phyloP scores from a whole-genome alignment of 2,888 invertebrate species.

The Volucella bombylans region DNA sequence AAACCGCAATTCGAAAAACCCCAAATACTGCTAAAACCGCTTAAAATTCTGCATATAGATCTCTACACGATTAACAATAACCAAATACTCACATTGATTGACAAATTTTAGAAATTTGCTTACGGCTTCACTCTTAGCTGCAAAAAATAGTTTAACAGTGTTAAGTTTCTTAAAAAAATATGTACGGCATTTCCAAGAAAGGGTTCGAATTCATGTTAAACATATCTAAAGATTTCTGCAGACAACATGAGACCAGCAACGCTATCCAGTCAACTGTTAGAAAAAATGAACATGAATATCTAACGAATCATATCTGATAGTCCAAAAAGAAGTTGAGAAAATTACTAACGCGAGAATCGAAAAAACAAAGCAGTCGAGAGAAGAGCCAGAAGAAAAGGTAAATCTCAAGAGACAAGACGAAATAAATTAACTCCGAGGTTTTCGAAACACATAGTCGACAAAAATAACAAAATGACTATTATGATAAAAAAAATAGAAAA shows the following conservation, averaged over 20 bases:
- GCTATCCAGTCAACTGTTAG: constrained; percentile 40
- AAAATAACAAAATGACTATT: constrained; percentile 14
- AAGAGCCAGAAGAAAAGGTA: constrained; percentile 19
- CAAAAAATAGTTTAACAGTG: constrained; percentile 16
- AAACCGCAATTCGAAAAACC: constrained; percentile 44
- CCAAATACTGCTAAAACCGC: constrained; percentile 35
- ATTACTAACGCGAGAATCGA: constrained; percentile 22
- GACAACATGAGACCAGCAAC: constrained; percentile 39
- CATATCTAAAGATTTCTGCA: constrained; percentile 26
- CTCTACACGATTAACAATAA: constrained; percentile 39
- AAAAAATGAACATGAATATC: constrained; percentile 39
- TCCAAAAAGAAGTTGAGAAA: constrained; percentile 28
- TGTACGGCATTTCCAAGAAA: constrained; percentile 15
- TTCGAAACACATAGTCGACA: constrained; percentile 13
- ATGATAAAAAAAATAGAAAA: constrained; percentile 17
- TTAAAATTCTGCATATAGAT: constrained; percentile 42
- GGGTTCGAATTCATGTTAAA: constrained; percentile 19
- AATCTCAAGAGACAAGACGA: constrained; percentile 19
- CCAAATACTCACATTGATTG: constrained; percentile 32
- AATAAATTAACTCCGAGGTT: constrained; percentile 45
- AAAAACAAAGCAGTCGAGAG: constrained; percentile 41
- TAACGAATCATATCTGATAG: constrained; percentile 38
- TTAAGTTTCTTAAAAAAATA: neutral
- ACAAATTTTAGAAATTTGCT: constrained; percentile 39
- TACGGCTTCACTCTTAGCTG: constrained; percentile 7